Conservation (phyloP, 2,113 vertebrate genomes). For the Gymnocephalus cernua region DNA sequence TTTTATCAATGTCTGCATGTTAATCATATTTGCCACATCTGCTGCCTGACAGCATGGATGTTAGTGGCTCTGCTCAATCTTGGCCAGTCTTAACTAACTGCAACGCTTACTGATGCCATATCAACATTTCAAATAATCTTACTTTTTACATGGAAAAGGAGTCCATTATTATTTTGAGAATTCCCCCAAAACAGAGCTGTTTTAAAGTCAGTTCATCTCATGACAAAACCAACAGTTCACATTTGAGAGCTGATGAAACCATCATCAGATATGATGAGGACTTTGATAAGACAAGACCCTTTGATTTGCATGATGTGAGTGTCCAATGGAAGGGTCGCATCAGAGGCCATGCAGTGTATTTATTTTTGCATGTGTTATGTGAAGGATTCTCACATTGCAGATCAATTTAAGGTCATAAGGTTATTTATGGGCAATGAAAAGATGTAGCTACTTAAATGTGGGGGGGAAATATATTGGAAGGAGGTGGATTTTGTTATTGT, state of each 20-base stretch:
- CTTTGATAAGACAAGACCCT: conserved; percentile 34
- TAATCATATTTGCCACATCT: conserved; percentile 7
- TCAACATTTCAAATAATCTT: background rate
- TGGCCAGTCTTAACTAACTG: conserved; percentile 30
- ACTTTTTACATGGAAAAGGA: background rate
- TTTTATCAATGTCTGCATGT: conserved; percentile 30
- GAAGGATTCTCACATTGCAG: conserved; percentile 37
- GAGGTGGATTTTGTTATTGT: background rate
- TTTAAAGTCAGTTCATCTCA: conserved; percentile 4
- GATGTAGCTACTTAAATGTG: conserved; percentile 13
- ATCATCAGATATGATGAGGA: background rate
- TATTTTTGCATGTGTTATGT: conserved; percentile 56
- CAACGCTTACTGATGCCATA: conserved; percentile 8
- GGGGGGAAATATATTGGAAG: background rate
- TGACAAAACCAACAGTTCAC: background rate
- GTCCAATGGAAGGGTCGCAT: conserved; percentile 4
- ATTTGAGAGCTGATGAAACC: conserved; percentile 10
- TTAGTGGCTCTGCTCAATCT: background rate
- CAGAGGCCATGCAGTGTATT: conserved; percentile 28
- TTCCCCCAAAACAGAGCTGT: conserved; percentile 19
- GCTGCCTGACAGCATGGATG: conserved; percentile 19
- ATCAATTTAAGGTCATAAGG: conserved; percentile 24
- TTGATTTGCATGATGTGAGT: conserved; percentile 24
- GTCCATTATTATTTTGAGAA: background rate
- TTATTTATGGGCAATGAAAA: conserved; percentile 40